Evolutionary conservation across 2,113 vertebrate species (phyloP).

Genomic region (Osmerus eperlanus): DNA sequence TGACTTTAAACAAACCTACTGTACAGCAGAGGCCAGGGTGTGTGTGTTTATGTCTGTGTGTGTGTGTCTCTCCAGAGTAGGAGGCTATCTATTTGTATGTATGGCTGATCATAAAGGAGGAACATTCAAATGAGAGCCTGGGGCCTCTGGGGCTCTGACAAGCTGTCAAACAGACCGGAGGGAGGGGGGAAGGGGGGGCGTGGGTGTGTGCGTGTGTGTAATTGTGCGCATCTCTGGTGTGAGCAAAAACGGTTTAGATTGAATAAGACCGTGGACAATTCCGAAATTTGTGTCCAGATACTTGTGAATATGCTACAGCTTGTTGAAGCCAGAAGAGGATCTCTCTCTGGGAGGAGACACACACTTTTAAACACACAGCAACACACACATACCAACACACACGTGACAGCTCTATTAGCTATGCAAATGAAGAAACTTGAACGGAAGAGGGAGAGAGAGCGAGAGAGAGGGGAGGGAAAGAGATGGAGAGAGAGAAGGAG

Average conservation of each 20-base stretch:
- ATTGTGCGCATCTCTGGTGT: too few species aligned
- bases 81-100: constrained; percentile 37
- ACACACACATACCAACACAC: neutral
- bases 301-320: too few species aligned
- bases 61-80: neutral
- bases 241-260: too few species aligned
- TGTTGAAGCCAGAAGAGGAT: too few species aligned
- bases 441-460: neutral
- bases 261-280: too few species aligned
- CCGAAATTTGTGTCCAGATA: too few species aligned
- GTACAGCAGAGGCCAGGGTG: too few species aligned
- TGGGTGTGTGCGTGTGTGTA: too few species aligned
- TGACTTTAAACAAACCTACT: too few species aligned
- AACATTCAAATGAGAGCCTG: constrained; percentile 25
- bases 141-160: constrained; percentile 1
- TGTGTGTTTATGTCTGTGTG: too few species aligned
- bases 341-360: neutral
- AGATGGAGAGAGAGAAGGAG: neutral
- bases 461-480: neutral
- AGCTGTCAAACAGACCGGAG: constrained; percentile 6
- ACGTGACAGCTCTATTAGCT: neutral
- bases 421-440: neutral
- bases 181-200: too few species aligned
- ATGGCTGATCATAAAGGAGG: constrained; percentile 20
- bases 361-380: neutral